Evolutionary conservation across 2,888 invertebrate genomes (phyloP), one percentile per base, ranked within the genome.

Genomic region (Harpagoxenus sublaevis): DNA sequence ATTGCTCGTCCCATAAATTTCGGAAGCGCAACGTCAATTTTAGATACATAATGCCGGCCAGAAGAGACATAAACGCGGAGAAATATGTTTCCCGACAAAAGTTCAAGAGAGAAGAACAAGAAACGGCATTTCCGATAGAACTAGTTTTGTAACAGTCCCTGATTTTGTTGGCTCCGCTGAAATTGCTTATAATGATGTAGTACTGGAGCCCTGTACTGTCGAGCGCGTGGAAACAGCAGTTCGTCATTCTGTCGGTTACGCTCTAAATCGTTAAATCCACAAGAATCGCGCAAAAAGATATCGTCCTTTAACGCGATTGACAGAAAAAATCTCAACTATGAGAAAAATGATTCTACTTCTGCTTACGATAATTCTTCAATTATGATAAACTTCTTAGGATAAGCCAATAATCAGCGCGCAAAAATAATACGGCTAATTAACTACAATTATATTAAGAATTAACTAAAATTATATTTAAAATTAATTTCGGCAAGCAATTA

Each of bases 141-240:
- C 79, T 79, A 71, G 79, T 79, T 79, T 60, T 60, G 71, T 51
- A 71, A 71, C 79, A 60, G 60, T 48, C 31, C 60, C 71, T 71
- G 79, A 79, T 79, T 79, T 79, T 60, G 57, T 79, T 62, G 79
- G 71, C 71, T 48, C 48, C 45, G 45, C 57, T 71, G 60, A 79
- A 79, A 79, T 79, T 79, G 71, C 79, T 79, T 48, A 79, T 79
- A 79, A 79, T 79, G 71, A 79, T 39, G 79, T 71, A 79, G 60
- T 71, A 79, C 28, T 70, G 57, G 57, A 18, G 70, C 28, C 39
- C 15, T 60, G 68, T 23, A 48, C 35, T 60, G 79, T 79, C 48
- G 48, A 35, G 57, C 71, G 71, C 15, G 71, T 71, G 60, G 71
- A 71, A 70, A 79, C 79, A 35, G 71, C 51, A 71, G 45, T 79